phyloP scores from a whole-genome alignment of 2,888 invertebrate species.

The Drosophila anomalata region DNA sequence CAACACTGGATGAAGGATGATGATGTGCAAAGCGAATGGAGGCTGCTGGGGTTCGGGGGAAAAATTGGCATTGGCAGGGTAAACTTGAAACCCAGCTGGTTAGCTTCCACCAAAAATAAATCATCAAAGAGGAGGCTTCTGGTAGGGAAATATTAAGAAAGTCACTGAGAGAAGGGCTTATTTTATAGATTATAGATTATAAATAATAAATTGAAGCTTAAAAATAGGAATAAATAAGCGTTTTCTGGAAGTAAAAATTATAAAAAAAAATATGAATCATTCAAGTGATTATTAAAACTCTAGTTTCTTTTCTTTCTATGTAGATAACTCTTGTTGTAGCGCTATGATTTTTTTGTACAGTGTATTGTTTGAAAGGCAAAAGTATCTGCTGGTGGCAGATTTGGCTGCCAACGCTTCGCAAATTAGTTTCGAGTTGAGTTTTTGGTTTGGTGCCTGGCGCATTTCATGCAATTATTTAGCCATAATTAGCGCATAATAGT shows the following conservation, averaged over 20 bases:
- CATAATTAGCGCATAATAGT: conserved; percentile 55
- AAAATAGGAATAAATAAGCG: too few species aligned
- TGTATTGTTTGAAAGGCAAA: conserved; percentile 2
- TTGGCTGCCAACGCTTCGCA: conserved; percentile 39
- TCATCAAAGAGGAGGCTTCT: conserved; percentile 24
- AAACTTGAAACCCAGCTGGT: conserved; percentile 31
- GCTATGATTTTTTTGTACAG: background rate
- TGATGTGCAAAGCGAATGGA: conserved; percentile 1
- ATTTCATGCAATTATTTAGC: conserved; percentile 46
- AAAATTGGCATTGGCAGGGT: background rate
- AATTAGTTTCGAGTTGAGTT: conserved; percentile 48
- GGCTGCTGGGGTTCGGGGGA: background rate
- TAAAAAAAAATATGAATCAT: too few species aligned
- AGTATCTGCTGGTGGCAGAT: conserved; percentile 34
- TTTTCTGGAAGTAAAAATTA: too few species aligned
- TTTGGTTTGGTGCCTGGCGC: conserved; percentile 29
- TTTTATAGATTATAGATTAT: too few species aligned
- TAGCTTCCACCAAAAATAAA: conserved; percentile 36
- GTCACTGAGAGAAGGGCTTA: conserved; percentile 1
- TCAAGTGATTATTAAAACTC: too few species aligned
- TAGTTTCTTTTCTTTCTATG: background rate
- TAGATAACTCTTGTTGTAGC: background rate
- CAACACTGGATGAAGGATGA: conserved; percentile 8
- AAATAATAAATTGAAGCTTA: too few species aligned
- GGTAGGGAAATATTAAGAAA: background rate